A percentile compares a stretch with the other conserved stretches of the same genome.
Conservation (phyloP, 2,797 vertebrate species). For the Clarias laeviceps region DNA sequence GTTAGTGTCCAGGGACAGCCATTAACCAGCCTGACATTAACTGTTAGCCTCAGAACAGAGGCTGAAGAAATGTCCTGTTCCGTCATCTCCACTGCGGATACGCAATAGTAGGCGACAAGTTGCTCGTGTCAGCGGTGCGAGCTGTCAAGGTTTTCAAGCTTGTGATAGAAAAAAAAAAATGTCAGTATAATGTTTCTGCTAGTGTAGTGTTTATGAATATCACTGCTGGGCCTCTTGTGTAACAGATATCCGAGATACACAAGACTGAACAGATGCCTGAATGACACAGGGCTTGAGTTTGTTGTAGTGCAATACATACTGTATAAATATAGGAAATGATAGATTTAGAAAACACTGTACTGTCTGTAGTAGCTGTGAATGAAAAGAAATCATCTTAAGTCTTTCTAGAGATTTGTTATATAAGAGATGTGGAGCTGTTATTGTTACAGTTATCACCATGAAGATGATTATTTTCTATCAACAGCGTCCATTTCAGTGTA, state of each 20-base stretch:
- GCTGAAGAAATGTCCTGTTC: constrained; percentile 38
- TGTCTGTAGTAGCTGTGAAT: constrained; percentile 1
- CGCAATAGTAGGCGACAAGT: not conserved
- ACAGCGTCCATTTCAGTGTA: not conserved
- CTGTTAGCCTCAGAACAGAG: constrained; percentile 44
- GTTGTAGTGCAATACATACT: not conserved
- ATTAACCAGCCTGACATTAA: constrained; percentile 37
- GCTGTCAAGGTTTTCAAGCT: not conserved
- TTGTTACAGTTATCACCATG: not conserved
- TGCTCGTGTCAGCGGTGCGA: not conserved
- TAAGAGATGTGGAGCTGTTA: not conserved
- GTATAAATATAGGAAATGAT: too few species aligned
- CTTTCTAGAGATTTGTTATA: not conserved
- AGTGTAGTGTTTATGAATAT: not conserved
- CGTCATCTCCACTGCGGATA: constrained; percentile 15
- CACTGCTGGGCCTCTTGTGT: not conserved
- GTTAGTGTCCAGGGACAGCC: constrained; percentile 28
- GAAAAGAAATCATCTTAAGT: not conserved
- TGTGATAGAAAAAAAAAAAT: not conserved
- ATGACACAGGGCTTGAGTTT: not conserved
- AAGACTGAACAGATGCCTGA: not conserved
- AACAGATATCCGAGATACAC: not conserved
- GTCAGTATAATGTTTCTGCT: not conserved
- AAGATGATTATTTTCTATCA: not conserved
- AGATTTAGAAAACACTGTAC: not conserved